A percentile compares a stretch with the other conserved stretches of the same genome.
Conservation (phyloP, 2,888 invertebrate species). For the Petrolisthes manimaculis region DNA sequence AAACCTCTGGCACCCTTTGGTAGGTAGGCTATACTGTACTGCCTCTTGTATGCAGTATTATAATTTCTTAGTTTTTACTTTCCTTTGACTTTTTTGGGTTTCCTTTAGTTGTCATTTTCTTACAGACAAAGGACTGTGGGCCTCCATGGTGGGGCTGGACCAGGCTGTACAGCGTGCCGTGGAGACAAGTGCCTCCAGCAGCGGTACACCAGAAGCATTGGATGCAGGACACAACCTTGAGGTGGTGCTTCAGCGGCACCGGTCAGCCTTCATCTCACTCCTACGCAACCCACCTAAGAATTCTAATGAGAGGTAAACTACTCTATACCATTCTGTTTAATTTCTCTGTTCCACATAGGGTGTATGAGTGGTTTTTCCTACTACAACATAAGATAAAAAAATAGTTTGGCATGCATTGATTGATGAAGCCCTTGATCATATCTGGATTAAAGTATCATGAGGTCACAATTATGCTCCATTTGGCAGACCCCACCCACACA, state of each 20-base stretch:
- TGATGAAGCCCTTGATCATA: too few species aligned
- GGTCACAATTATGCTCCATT: too few species aligned
- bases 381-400: too few species aligned
- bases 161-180: conserved; percentile 59
- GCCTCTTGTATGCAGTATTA: background rate
- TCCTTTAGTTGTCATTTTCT: background rate
- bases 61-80: too few species aligned
- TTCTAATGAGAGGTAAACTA: conserved; percentile 54
- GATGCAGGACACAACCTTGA: conserved; percentile 74
- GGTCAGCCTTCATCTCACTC: conserved; percentile 86
- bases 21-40: background rate
- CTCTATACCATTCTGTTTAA: too few species aligned
- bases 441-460: too few species aligned
- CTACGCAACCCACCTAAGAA: conserved; percentile 79
- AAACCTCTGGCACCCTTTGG: background rate
- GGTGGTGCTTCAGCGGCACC: conserved; percentile 81
- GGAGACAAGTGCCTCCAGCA: conserved; percentile 44
- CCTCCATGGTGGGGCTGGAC: conserved; percentile 63
- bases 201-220: conserved; percentile 52
- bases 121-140: conserved; percentile 64
- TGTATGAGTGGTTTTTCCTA: too few species aligned
- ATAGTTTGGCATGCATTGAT: too few species aligned
- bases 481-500: too few species aligned
- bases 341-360: too few species aligned
- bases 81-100: too few species aligned